Base-by-base conservation (phyloP, 2,113 vertebrate species). In the Hassar affinis region DNA sequence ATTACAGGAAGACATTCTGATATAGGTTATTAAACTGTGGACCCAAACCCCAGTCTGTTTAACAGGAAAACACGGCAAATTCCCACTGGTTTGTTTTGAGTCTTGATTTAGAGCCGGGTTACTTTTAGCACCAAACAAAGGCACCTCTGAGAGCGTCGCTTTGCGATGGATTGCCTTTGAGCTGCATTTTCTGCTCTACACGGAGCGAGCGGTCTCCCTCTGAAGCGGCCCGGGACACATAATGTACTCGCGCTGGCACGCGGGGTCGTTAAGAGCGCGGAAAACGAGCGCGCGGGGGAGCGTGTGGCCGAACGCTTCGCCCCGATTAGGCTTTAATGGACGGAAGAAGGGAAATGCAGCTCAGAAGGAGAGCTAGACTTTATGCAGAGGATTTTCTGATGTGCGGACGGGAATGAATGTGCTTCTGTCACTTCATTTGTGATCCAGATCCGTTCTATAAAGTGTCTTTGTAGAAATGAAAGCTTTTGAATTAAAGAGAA, bases 261-360 rank as follows among this genome's bases (percentile, higher is more conserved):
- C 54, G 15, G 77, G 86, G 86, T 88, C 84, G 82, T 59, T 38
- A 80, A 87, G 76, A 82, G 82, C 80, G 74, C 30, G 76, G 88
- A 87, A 80, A 80, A 85, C 56, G 86, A 87, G 87, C 45, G 78
- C 25, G 76, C 69, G 57, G 69, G 71, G 81, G 57, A 83, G 79
- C 83, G 82, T 76, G 72, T 66, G 84, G 82, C 78, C 79, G 62
- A 84, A 84, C 82, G 79, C 35, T 78, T 78, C 78, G 68, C 75
- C 62, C 14, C 69, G 77, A 79, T 76, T 82, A 82, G 84, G 22
- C 45, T 59, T 80, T 80, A 56, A 78, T 56, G 64, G 75, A 80
- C 42, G 85, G 72, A 64, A 72, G 69, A 30, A 62, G 33, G 71
- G 72, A 56, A 56, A 42, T 27, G 74, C 42, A 25, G 82, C 52